Evolutionary conservation across 2,888 invertebrate species (phyloP).

Genomic region (Cyrtodaria siliqua): DNA sequence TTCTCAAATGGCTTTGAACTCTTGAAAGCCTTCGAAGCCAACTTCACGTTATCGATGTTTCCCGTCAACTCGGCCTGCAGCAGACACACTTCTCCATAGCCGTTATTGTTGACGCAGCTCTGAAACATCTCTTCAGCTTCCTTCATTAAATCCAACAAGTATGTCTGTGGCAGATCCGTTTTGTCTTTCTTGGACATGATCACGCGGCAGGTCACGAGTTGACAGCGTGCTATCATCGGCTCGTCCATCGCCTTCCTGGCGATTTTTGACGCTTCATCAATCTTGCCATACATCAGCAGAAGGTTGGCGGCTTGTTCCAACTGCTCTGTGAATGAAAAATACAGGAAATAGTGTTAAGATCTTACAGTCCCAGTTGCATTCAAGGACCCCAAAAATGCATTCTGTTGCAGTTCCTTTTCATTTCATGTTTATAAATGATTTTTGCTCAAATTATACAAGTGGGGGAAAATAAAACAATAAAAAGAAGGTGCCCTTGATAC

Average conservation of each 20-base stretch:
- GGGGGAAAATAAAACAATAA: too few relatives aligned
- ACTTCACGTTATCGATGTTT: conserved; percentile 34
- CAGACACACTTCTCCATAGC: conserved; percentile 54
- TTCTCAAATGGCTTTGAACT: conserved; percentile 60
- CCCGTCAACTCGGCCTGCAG: conserved; percentile 41
- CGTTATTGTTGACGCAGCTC: conserved; percentile 37
- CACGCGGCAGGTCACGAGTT: conserved; percentile 61
- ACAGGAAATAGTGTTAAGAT: too few relatives aligned
- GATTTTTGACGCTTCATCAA: conserved; percentile 59
- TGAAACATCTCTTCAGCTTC: conserved; percentile 58
- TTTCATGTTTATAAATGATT: too few relatives aligned
- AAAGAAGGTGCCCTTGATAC: too few relatives aligned
- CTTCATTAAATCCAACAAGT: conserved; percentile 35
- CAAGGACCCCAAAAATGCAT: too few relatives aligned
- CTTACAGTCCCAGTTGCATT: too few relatives aligned
- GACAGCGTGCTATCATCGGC: conserved; percentile 63
- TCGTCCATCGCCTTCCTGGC: conserved; percentile 63
- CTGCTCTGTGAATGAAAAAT: conserved; percentile 54
- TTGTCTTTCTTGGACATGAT: conserved; percentile 40
- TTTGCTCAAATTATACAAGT: too few relatives aligned
- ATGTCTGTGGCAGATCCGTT: not conserved
- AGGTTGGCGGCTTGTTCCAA: conserved; percentile 63
- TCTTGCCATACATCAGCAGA: conserved; percentile 63
- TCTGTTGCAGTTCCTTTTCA: too few relatives aligned
- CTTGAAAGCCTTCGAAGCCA: conserved; percentile 64